Evolutionary conservation across 2,113 vertebrate genomes (phyloP).

Genomic region (Ictalurus furcatus): DNA sequence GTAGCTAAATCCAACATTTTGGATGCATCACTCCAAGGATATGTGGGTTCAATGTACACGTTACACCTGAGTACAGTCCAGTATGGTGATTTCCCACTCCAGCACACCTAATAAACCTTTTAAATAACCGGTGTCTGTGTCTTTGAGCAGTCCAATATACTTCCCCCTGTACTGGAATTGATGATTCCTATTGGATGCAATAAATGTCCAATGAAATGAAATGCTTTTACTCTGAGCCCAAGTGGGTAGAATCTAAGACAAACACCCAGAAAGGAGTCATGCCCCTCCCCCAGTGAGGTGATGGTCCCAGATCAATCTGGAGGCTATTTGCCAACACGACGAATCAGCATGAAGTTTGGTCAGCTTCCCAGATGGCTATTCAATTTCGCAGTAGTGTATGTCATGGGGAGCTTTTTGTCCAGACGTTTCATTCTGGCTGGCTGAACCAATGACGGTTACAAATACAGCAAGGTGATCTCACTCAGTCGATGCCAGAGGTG

Average conservation of each 20-base stretch:
- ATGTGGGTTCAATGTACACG: neutral
- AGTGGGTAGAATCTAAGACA: neutral
- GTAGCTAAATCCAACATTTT: neutral
- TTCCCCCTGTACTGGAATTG: neutral
- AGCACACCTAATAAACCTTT: neutral
- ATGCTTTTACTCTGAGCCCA: neutral
- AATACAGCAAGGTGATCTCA: neutral
- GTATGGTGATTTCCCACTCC: neutral
- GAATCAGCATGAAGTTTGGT: conserved; percentile 25
- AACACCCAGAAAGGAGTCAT: neutral
- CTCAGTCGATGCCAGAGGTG: conserved; percentile 1
- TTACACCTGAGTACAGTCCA: neutral
- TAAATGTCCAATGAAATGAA: neutral
- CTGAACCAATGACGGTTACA: neutral
- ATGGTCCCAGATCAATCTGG: neutral
- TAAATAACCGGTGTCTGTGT: neutral
- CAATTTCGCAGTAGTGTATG: neutral
- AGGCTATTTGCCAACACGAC: conserved; percentile 15
- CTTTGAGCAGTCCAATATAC: neutral
- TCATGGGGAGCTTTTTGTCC: neutral
- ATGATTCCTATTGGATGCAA: conserved; percentile 1
- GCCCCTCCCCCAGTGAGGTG: conserved; percentile 1
- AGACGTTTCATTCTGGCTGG: neutral
- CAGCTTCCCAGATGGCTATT: conserved; percentile 36
- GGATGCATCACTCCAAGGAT: neutral